These are phyloP conservation scores for Spisula subtruncata DNA, from an alignment of 2,888 invertebrate genomes.

Conservation along the genomic window DNA sequence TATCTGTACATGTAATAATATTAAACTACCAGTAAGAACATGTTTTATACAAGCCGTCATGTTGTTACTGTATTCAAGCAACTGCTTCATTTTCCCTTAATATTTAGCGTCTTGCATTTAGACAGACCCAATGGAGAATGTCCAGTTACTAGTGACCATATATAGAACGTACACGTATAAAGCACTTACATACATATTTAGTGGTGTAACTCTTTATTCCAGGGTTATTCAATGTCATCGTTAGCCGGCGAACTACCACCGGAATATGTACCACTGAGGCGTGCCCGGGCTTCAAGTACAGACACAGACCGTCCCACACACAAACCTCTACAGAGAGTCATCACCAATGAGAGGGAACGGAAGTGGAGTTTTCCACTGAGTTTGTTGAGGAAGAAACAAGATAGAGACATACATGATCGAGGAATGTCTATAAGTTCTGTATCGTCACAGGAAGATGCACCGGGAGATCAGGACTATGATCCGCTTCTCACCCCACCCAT, in stretches of 20 bases:
- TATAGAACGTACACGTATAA: too few species aligned
- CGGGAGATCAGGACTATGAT: conserved; percentile 19
- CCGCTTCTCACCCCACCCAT: conserved; percentile 28
- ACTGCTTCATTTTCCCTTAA: too few species aligned
- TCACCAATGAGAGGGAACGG: conserved; percentile 64
- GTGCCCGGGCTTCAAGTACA: conserved; percentile 60
- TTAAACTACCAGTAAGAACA: too few species aligned
- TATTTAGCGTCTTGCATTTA: too few species aligned
- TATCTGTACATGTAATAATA: too few species aligned
- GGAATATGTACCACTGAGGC: conserved; percentile 72
- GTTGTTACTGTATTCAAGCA: too few species aligned
- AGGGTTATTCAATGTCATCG: not conserved
- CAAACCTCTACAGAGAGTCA: conserved; percentile 50
- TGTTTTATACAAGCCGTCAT: too few species aligned
- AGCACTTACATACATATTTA: too few species aligned
- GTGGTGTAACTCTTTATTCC: not conserved
- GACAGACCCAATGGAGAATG: too few species aligned
- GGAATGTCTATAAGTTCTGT: conserved; percentile 8
- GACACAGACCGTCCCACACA: conserved; percentile 53
- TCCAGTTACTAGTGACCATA: too few species aligned
- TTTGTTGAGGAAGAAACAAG: conserved; percentile 42
- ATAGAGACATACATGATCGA: conserved; percentile 17
- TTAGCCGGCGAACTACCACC: conserved; percentile 54
- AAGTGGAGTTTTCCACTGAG: conserved; percentile 74
- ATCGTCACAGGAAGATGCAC: conserved; percentile 12